A percentile compares a stretch with the other conserved stretches of the same genome.
Conservation (phyloP, 2,797 vertebrate species). For the Babyrousa celebensis region DNA sequence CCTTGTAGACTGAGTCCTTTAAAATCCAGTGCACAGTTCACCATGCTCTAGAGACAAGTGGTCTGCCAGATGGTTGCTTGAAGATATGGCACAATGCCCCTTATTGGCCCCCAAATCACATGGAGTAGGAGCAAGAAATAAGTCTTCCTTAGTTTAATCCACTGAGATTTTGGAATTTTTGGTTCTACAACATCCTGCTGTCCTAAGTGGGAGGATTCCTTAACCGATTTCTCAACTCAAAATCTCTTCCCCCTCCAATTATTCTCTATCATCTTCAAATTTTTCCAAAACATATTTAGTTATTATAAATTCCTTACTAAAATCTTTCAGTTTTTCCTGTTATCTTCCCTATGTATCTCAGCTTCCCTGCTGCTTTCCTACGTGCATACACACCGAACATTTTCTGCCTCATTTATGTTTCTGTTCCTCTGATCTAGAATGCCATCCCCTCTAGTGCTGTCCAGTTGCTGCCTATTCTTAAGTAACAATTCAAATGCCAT, state of each 20-base stretch:
- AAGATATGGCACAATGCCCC: not conserved
- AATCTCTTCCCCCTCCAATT: not conserved
- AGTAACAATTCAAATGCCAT: not conserved
- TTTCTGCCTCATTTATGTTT: not conserved
- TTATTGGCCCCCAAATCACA: not conserved
- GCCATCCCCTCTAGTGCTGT: not conserved
- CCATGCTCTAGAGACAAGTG: not conserved
- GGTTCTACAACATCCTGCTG: not conserved
- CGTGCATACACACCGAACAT: too few relatives aligned
- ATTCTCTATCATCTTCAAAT: not conserved
- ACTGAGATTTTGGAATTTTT: not conserved
- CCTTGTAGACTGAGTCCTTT: not conserved
- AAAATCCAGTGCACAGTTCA: not conserved
- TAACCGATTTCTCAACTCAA: not conserved
- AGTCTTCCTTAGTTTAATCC: not conserved
- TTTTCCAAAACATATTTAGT: not conserved
- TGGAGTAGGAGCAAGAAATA: not conserved
- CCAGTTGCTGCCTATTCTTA: not conserved
- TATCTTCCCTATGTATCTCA: not conserved
- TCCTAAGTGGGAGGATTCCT: not conserved
- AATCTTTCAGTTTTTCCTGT: not conserved
- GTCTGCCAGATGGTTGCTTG: not conserved
- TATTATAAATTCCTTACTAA: not conserved
- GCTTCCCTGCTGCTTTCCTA: not conserved
- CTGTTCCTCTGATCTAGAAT: not conserved